phyloP scores from a whole-genome alignment of 2,113 vertebrate species.

The Coracopsis vasa region DNA sequence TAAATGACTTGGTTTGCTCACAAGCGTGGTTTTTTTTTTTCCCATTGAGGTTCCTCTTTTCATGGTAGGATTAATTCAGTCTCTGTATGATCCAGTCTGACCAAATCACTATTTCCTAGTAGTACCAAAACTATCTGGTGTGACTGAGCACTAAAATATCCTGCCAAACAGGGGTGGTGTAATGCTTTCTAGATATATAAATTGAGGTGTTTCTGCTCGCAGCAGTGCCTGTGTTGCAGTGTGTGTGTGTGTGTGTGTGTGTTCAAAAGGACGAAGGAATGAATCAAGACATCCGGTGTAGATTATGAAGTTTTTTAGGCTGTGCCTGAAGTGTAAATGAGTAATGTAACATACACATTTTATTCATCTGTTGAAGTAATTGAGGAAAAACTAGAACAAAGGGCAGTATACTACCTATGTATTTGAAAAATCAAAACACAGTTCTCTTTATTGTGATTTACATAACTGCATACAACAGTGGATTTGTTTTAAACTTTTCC shows the following conservation, averaged over 20 bases:
- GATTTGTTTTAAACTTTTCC: background rate
- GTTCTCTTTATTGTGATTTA: background rate
- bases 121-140: background rate
- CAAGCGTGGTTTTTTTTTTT: no score
- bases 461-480: background rate
- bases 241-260: no score
- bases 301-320: background rate
- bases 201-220: background rate
- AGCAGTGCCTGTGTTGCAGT: background rate
- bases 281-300: background rate
- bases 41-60: background rate
- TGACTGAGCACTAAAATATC: background rate
- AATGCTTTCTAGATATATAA: background rate
- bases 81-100: background rate
- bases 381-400: background rate
- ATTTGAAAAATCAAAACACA: background rate
- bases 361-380: background rate
- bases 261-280: background rate
- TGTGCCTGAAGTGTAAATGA: background rate
- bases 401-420: background rate
- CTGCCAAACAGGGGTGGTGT: background rate
- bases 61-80: background rate
- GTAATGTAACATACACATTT: background rate
- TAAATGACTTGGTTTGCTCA: background rate
- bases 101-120: background rate